A percentile compares a stretch with the other conserved stretches of the same genome.
Conservation (phyloP, 2,113 vertebrate species). For the Oenanthe melanoleuca region DNA sequence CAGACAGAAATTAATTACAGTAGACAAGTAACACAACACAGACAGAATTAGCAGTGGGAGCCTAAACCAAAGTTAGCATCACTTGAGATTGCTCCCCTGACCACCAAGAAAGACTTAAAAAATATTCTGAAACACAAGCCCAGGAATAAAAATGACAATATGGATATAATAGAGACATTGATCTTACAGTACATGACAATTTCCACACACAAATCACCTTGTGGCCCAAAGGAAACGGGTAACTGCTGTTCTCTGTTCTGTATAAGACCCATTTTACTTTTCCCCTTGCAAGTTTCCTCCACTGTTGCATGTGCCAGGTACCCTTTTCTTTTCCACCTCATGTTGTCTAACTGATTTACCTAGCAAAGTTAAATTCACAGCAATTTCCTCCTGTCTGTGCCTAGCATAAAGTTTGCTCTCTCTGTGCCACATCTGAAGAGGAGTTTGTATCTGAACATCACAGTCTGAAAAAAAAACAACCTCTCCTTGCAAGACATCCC, state of each 20-base stretch:
- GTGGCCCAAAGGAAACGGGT: not conserved
- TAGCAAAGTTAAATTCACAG: not conserved
- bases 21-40: not conserved
- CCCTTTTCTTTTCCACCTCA: not conserved
- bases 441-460: not conserved
- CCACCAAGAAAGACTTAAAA: not conserved
- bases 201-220: not conserved
- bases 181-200: not conserved
- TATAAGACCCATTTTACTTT: rapidly evolving
- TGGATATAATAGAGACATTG: not conserved
- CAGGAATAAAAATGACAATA: not conserved
- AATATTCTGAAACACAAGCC: not conserved
- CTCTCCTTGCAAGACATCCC: not conserved
- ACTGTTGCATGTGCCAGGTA: not conserved
- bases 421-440: not conserved
- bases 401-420: not conserved
- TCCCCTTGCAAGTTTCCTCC: not conserved
- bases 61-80: not conserved
- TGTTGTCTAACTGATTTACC: not conserved
- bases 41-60: not conserved
- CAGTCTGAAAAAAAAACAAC: not conserved
- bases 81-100: not conserved
- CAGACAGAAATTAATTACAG: not conserved
- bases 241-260: not conserved
- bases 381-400: not conserved